Evolutionary conservation across 2,797 vertebrate genomes (phyloP), one percentile per base, ranked within the genome.

Genomic region (Melanotaenia parkinsoni): DNA sequence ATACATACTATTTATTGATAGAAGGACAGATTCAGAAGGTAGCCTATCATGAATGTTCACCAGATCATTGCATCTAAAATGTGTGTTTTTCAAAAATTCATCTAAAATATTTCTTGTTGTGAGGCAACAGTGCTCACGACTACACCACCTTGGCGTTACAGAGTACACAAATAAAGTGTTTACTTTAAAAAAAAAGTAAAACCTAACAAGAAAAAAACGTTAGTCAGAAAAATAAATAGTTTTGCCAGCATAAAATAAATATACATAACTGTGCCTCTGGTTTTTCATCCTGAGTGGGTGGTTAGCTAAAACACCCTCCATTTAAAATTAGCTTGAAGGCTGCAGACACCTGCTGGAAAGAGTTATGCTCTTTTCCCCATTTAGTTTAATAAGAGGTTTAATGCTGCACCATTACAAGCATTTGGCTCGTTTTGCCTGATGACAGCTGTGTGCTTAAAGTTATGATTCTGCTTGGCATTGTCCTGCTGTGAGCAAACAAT

Each of bases 361-460:
- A 47, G 7, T 47, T 47, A 76, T 72, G 67, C 79, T 81, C 64
- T 63, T 35, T 50, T 12, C 12, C 18, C 60, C 50, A 50, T 58
- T 45, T 47, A 4, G 45, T 47, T 83, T 88, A 86, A 87, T 86
- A 76, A 77, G 63, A 75, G 73, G 45, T 47, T n/a, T 47, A 47
- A 47, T 47, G 77, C 62, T 0, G 50, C 74, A 68, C 61, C 77
- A 80, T 76, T 88, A 72, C 56, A 68, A 69, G 74, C 53, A 28
- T 86, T 78, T 72, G 74, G 70, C 71, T 77, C 26, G 60, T 74
- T 80, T 82, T 70, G 50, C 70, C 22, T 43, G 6, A 20, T 58
- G 80, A 80, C 84, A 89, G 84, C 86, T 86, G 81, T 45, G 45
- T n/a, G 45, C 45, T 47, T 76, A 80, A 61, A 65, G 12, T 76